Percentiles rank a stretch among this genome's conserved stretches.
Evolutionary conservation across 2,888 invertebrate genomes (phyloP).

Genomic region (Onthophagus sagittarius): DNA sequence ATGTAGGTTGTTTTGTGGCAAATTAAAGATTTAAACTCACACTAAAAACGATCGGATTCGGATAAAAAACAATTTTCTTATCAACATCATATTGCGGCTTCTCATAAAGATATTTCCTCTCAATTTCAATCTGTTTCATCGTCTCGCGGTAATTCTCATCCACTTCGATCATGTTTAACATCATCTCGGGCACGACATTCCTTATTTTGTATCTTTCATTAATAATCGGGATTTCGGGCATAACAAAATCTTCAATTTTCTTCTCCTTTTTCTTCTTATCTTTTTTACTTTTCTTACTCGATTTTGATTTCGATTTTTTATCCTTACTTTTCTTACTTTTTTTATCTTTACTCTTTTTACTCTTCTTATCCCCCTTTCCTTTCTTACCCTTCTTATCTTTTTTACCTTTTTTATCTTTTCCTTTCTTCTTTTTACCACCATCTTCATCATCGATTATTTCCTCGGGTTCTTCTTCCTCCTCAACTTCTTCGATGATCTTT

Average conservation of each 20-base stretch:
- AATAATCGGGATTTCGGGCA: constrained; percentile 26
- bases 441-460: not conserved
- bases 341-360: constrained; percentile 16
- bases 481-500: not conserved
- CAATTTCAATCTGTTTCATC: too few species aligned
- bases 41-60: constrained; percentile 16
- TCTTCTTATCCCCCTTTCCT: constrained; percentile 1
- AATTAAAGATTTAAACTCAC: too few species aligned
- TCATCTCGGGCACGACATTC: not conserved
- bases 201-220: constrained; percentile 23
- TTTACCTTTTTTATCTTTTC: constrained; percentile 18
- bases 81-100: constrained; percentile 20
- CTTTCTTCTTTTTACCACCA: constrained; percentile 15
- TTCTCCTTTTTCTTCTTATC: constrained; percentile 12
- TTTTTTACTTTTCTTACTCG: constrained; percentile 19
- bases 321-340: constrained; percentile 17
- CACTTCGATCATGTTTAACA: constrained; percentile 14
- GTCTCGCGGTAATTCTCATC: constrained; percentile 6
- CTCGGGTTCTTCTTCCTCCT: constrained; percentile 3
- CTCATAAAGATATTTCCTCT: constrained; percentile 5
- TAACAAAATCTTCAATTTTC: constrained; percentile 11
- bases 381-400: constrained; percentile 21
- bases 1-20: too few species aligned
- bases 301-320: constrained; percentile 15
- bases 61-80: constrained; percentile 13